Base-by-base conservation (phyloP, 1,140 invertebrate species). In the Battus philenor region DNA sequence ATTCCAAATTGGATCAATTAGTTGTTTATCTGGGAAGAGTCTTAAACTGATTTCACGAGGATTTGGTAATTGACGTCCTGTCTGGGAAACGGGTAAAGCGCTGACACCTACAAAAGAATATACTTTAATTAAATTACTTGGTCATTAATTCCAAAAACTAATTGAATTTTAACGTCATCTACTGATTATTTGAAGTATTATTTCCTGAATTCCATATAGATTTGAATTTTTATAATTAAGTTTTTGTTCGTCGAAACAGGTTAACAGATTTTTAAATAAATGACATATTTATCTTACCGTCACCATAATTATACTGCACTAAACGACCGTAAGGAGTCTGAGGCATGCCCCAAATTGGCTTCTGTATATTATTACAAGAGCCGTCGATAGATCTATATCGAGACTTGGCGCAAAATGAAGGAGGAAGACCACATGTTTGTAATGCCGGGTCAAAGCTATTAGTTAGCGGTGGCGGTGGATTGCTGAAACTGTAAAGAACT, bases 301-400 rank as follows among this genome's bases (percentile, higher is more conserved):
- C 95, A 7, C 89, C 90, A 78, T 96, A 97, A 61, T 91, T 93
- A 1, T 95, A 90, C 4, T 91, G 91, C 7, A 97, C 62, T 0
- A 99, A 86, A 44, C 97, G 89, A 6, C 89, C 88, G 54, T 97
- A 92, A 8, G 88, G 87, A 1, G 70, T 84, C 54, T 83, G 72
- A 0, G 94, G 90, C 44, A 90, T 90, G 2, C 95, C 95, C 87
- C 91, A 90, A 0, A 85, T 87, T 0, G 94, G 91, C 58, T 91
- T 90, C 16, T 87, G 63, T 2, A 94, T 63, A 74, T 97, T 96
- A 70, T 97, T 97, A 67, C 95, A 97, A 0, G 93, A 91, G 0
- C 95, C 95, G 72, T 97, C 95, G 34, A 92, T 89, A 1, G 90
- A 89, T 11, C 95, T 87, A 65, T 85, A 85, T 0, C 73, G 62